Conservation (phyloP, 2,888 invertebrate genomes). For the Timandra comae region DNA sequence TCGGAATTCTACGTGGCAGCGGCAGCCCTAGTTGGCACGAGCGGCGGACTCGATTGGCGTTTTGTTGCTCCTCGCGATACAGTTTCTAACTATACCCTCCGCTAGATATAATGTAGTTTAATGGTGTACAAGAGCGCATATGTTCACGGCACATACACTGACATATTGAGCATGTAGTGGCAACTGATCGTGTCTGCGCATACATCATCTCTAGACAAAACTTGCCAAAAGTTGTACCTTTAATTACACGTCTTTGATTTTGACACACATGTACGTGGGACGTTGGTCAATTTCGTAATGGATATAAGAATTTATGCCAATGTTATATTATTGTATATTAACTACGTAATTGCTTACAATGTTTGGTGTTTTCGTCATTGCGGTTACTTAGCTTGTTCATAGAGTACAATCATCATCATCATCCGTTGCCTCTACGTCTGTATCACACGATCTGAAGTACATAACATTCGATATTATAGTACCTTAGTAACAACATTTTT, state of each 20-base stretch:
- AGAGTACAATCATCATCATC: too few species aligned
- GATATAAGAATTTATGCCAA: conserved; percentile 19
- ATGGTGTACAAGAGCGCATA: conserved; percentile 12
- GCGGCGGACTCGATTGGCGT: conserved; percentile 50
- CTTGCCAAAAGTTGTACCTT: conserved; percentile 33
- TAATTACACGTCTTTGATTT: conserved; percentile 36
- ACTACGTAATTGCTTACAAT: conserved; percentile 9
- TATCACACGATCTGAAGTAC: too few species aligned
- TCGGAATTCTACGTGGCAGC: conserved; percentile 24
- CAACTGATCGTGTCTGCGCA: conserved; percentile 37
- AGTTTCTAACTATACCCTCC: conserved; percentile 36
- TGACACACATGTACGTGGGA: conserved; percentile 24
- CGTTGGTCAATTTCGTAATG: conserved; percentile 23
- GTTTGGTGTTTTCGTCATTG: neutral
- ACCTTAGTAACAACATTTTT: too few species aligned
- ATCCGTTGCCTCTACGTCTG: too few species aligned
- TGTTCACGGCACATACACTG: conserved; percentile 13
- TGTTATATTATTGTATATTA: conserved; percentile 10
- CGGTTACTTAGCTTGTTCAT: conserved; percentile 1
- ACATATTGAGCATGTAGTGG: conserved; percentile 29
- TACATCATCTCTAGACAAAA: conserved; percentile 45
- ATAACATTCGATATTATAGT: too few species aligned
- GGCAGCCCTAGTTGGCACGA: conserved; percentile 33
- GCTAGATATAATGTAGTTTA: conserved; percentile 22
- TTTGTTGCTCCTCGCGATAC: conserved; percentile 42